Evolutionary conservation across 1,140 invertebrate species (phyloP).

Genomic region (Pogonomyrmex californicus): DNA sequence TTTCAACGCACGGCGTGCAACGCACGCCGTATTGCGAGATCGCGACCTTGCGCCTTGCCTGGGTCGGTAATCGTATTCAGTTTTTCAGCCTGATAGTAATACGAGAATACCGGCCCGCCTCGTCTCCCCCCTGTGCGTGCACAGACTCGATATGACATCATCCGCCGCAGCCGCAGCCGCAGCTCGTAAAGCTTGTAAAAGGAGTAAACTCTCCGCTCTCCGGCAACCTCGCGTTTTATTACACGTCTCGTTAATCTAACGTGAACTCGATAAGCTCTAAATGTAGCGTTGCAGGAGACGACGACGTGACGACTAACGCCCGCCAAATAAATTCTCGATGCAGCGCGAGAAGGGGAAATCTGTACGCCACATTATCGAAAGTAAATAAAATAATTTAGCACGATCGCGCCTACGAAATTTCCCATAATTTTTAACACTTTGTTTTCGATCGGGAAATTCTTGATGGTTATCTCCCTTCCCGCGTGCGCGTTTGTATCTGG

Average conservation of each 20-base stretch:
- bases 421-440: not conserved
- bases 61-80: constrained; percentile 53
- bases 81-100: constrained; percentile 65
- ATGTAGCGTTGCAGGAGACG: not conserved
- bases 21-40: constrained; percentile 18
- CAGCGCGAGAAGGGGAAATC: not conserved
- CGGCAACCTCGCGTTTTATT: constrained; percentile 38
- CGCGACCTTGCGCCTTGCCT: constrained; percentile 67
- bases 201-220: not conserved
- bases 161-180: constrained; percentile 47
- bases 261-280: constrained; percentile 45
- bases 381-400: not conserved
- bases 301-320: constrained; percentile 11
- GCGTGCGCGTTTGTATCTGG: not conserved
- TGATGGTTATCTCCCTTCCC: not conserved
- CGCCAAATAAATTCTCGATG: constrained; percentile 13
- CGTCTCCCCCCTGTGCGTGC: constrained; percentile 34
- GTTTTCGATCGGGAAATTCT: not conserved
- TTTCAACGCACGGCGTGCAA: not conserved
- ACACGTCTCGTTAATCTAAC: constrained; percentile 47
- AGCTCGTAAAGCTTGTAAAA: constrained; percentile 59
- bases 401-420: not conserved
- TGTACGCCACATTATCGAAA: not conserved
- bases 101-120: constrained; percentile 14
- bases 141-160: constrained; percentile 50